Evolutionary conservation across 2,888 invertebrate species (phyloP), one percentile per base, ranked within the genome.

Genomic region (Folsomia manolachei): DNA sequence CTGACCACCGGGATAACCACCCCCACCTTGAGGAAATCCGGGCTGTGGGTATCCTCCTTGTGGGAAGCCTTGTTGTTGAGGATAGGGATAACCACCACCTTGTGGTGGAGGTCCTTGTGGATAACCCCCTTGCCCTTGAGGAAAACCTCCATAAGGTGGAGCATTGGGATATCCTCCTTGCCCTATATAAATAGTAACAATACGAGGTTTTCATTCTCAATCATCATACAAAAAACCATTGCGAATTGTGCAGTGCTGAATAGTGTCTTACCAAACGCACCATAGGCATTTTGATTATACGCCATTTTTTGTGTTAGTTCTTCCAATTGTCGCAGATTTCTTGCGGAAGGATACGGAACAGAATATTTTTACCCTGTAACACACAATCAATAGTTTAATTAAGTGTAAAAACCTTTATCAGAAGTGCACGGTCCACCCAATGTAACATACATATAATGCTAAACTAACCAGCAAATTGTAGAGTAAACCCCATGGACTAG

Each of bases 231-330:
- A 21, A 7, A 56, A 56, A 19, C 18, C 56, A 56, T 18, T n/a
- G n/a, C n/a, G n/a, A 14, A 39, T 39, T 39, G 39, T 39, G 14
- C 14, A 9, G 39, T 39, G 21, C 56, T 19, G 56, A 19, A 14
- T 19, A 18, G 4, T 56, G n/a, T 56, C 71, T 62, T 67, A 71
- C 71, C 67, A 51, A 67, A 71, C 23, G 71, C 66, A 27, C 71
- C 71, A 66, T 71, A 71, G 1, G 27, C 60, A 63, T 63, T 63
- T 19, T 71, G 71, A 27, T 71, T 71, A 60, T 66, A 71, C 23
- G 71, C 71, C 71, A 71, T 71, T 39, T n/a, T n/a, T n/a, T n/a
- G n/a, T n/a, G n/a, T n/a, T n/a, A n/a, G n/a, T n/a, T n/a, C n/a
- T n/a, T n/a, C n/a, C n/a, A n/a, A n/a, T n/a, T n/a, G n/a, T n/a